Conservation (phyloP, 2,888 invertebrate genomes). For the Lepidocyrtinus sp. region DNA sequence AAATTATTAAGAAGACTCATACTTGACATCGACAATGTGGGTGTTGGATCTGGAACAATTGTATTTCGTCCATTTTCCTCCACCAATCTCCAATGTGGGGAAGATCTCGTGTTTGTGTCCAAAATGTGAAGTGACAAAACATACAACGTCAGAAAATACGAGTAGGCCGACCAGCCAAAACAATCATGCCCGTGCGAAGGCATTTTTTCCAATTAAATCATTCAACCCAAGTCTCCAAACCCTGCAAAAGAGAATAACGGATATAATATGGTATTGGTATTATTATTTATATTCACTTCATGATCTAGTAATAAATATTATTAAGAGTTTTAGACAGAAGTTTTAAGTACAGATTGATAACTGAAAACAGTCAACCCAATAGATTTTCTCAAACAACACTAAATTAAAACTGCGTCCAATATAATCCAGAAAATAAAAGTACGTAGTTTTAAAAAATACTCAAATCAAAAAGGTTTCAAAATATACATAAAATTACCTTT, state of each 20-base stretch:
- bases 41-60: constrained; percentile 66
- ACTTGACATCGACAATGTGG: constrained; percentile 50
- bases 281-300: no score
- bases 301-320: no score
- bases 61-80: constrained; percentile 78
- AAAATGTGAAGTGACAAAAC: constrained; percentile 82
- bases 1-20: not conserved
- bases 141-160: constrained; percentile 78
- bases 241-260: not conserved
- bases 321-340: no score
- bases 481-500: no score
- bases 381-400: no score
- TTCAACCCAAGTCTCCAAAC: constrained; percentile 23
- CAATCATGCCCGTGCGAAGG: constrained; percentile 58
- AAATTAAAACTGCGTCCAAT: no score
- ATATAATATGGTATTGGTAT: no score
- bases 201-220: constrained; percentile 52
- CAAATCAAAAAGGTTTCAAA: no score
- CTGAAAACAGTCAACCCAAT: no score
- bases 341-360: no score
- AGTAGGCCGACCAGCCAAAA: constrained; percentile 64
- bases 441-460: no score
- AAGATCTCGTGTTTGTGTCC: constrained; percentile 83
- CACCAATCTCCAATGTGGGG: constrained; percentile 85
- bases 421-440: no score